Evolutionary conservation across 35 echinoderm and acorn worm genomes (phyloP).

Genomic region (Nesometra sesokonis): DNA sequence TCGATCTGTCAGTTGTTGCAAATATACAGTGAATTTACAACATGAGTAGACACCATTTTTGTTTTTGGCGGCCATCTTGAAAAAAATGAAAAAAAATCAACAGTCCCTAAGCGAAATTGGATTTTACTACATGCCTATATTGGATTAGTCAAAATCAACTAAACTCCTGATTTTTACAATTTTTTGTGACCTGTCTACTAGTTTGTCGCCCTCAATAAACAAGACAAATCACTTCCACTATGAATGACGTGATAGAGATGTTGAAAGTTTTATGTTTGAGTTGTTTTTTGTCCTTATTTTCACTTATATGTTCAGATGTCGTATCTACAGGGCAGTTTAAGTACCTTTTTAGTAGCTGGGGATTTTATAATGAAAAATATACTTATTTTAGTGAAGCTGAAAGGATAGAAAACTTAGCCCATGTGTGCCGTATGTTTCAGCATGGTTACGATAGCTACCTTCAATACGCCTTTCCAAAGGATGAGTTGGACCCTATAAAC

Average conservation of each 20-base stretch:
- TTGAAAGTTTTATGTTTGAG: not conserved
- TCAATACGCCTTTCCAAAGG: constrained; percentile 74
- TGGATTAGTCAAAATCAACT: too few species aligned
- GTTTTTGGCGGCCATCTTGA: too few species aligned
- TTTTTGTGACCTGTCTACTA: too few species aligned
- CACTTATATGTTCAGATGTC: not conserved
- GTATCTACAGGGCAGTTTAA: not conserved
- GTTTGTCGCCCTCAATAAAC: too few species aligned
- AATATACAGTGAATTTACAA: too few species aligned
- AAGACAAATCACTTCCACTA: not conserved
- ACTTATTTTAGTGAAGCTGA: constrained; percentile 70
- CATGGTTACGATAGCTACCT: constrained; percentile 94
- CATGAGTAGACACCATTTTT: too few species aligned
- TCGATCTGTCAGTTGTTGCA: too few species aligned
- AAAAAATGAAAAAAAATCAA: too few species aligned
- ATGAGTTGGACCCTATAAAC: constrained; percentile 94
- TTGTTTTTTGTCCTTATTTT: not conserved
- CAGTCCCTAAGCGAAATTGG: too few species aligned
- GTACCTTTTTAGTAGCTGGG: not conserved
- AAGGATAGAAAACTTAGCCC: constrained; percentile 45
- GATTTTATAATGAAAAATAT: constrained; percentile 66
- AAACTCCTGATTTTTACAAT: too few species aligned
- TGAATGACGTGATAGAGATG: not conserved
- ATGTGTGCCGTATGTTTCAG: constrained; percentile 83
- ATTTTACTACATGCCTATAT: too few species aligned